Conservation (phyloP, 2,113 vertebrate genomes). For the Camelus dromedarius region DNA sequence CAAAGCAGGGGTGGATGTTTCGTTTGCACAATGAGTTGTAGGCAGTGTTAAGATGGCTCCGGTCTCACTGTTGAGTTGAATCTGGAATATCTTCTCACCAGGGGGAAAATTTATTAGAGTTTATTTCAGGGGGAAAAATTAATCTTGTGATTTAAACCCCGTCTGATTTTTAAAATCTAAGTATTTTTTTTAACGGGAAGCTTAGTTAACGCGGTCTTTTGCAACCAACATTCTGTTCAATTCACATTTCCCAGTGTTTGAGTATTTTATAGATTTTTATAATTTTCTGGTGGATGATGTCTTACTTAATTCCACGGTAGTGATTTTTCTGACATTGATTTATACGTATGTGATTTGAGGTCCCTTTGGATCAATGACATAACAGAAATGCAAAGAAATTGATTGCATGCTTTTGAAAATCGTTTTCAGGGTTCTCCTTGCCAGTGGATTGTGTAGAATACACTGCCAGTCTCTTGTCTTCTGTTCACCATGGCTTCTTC, state of each 20-base stretch:
- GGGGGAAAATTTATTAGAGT: neutral
- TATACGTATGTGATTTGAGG: constrained; percentile 51
- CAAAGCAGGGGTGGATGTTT: constrained; percentile 80
- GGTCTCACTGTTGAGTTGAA: constrained; percentile 41
- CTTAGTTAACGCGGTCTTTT: constrained; percentile 57
- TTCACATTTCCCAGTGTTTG: neutral
- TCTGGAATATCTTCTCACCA: neutral
- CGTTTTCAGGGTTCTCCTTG: constrained; percentile 76
- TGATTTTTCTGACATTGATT: constrained; percentile 64
- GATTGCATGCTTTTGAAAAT: constrained; percentile 77
- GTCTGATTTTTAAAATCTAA: neutral
- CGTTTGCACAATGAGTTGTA: constrained; percentile 76
- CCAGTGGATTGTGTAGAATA: constrained; percentile 78
- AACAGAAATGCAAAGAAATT: constrained; percentile 73
- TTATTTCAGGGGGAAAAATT: neutral
- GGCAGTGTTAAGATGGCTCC: constrained; percentile 76
- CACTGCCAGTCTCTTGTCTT: constrained; percentile 77
- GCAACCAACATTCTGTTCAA: neutral
- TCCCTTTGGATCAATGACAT: constrained; percentile 60
- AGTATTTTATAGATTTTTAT: constrained; percentile 35
- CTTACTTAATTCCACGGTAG: constrained; percentile 34
- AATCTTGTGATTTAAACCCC: constrained; percentile 1
- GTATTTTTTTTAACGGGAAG: constrained; percentile 9
- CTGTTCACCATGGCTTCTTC: constrained; percentile 89
- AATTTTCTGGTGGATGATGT: constrained; percentile 21